Percentiles rank a stretch among this genome's conserved stretches.
Evolutionary conservation across 2,113 vertebrate genomes (phyloP).

Genomic region (Chaenogobius annularis): DNA sequence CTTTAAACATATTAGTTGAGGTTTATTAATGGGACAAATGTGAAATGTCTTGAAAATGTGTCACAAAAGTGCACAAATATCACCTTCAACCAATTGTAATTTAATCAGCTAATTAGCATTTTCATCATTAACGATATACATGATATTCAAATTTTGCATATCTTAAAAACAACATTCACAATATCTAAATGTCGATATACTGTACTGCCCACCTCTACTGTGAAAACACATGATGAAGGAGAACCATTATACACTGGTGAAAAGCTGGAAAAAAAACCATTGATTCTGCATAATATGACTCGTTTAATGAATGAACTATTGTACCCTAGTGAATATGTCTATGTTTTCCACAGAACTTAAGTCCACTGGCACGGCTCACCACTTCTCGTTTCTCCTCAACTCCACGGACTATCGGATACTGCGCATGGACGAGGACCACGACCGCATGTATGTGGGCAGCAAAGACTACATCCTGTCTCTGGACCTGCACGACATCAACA

Average conservation of each 20-base stretch:
- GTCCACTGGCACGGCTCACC: slow-evolving; percentile 91
- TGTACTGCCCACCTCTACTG: background rate
- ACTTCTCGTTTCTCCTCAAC: slow-evolving; percentile 97
- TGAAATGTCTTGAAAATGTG: background rate
- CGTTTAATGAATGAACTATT: background rate
- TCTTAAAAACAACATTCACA: too few relatives aligned
- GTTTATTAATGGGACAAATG: background rate
- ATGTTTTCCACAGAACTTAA: slow-evolving; percentile 82
- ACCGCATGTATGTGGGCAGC: slow-evolving; percentile 99
- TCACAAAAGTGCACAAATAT: too few relatives aligned
- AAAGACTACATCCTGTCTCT: slow-evolving; percentile 96
- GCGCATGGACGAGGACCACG: slow-evolving; percentile 97
- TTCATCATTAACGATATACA: too few relatives aligned
- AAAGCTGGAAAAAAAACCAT: background rate
- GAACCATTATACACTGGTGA: background rate
- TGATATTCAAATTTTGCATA: too few relatives aligned
- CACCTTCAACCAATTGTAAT: too few relatives aligned
- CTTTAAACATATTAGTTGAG: background rate
- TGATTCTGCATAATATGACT: background rate
- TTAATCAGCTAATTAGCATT: too few relatives aligned
- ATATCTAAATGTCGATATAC: too few relatives aligned
- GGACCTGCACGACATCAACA: slow-evolving; percentile 98
- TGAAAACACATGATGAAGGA: background rate
- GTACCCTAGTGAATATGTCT: slow-evolving; percentile 12
- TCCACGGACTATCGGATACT: slow-evolving; percentile 95